A percentile compares a stretch with the other conserved stretches of the same genome.
These are phyloP conservation scores for Alexandromys fortis DNA, from an alignment of 2,113 vertebrate species.

Conservation along the genomic window DNA sequence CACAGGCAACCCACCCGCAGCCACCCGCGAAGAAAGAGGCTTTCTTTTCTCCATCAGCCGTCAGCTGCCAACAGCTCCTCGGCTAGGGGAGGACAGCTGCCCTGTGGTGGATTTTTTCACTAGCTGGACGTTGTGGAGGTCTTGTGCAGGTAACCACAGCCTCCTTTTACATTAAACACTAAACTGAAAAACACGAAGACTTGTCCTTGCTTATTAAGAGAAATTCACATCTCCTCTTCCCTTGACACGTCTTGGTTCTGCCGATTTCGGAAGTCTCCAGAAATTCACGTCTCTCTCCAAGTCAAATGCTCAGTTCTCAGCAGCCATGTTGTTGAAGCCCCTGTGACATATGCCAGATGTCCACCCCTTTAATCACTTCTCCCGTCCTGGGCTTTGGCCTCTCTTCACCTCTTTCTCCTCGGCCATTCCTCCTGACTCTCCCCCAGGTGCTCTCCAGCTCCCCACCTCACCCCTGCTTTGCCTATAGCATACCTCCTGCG, in stretches of 20 bases:
- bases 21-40: background rate
- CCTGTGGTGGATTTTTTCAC: background rate
- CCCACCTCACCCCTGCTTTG: background rate
- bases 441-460: background rate
- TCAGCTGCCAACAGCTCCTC: background rate
- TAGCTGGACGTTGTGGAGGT: background rate
- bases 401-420: background rate
- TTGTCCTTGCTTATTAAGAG: background rate
- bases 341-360: background rate
- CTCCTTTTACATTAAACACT: background rate
- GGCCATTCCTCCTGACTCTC: too few species aligned
- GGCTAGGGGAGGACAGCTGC: background rate
- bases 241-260: rapidly evolving
- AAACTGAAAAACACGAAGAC: background rate
- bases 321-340: background rate
- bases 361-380: background rate
- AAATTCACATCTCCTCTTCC: background rate
- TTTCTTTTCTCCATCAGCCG: background rate
- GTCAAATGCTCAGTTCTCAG: background rate
- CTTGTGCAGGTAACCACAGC: background rate
- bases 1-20: background rate
- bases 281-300: background rate
- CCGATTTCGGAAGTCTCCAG: background rate
- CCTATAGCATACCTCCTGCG: too few species aligned
- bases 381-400: background rate